phyloP scores from a whole-genome alignment of 2,113 vertebrate genomes.

The Ochotona princeps region DNA sequence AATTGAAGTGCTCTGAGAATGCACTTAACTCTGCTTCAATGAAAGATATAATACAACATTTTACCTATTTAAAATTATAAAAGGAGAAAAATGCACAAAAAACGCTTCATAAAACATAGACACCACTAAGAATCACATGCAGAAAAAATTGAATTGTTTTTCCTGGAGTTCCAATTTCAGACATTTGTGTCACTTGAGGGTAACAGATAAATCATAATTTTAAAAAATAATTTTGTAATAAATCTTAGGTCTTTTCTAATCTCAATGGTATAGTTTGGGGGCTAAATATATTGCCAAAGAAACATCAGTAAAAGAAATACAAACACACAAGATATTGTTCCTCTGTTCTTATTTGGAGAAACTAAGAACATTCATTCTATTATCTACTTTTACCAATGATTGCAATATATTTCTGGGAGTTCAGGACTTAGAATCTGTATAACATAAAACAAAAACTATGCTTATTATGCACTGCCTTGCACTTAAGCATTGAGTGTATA shows the following conservation, averaged over 20 bases:
- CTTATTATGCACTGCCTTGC: neutral
- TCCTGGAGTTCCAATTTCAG: conserved; percentile 49
- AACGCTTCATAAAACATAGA: conserved; percentile 60
- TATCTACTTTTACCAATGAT: conserved; percentile 69
- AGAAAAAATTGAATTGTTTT: conserved; percentile 62
- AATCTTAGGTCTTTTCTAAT: conserved; percentile 73
- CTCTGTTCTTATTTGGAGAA: conserved; percentile 75
- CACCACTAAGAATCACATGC: neutral
- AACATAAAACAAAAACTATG: conserved; percentile 13
- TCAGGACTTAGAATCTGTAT: neutral
- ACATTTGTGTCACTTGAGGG: conserved; percentile 55
- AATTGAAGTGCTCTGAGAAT: neutral
- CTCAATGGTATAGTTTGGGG: conserved; percentile 80
- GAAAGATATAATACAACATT: conserved; percentile 21
- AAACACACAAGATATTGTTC: conserved; percentile 75
- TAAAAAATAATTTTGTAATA: conserved; percentile 80
- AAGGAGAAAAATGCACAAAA: neutral
- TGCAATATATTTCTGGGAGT: conserved; percentile 46
- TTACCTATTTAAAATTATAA: conserved; percentile 62
- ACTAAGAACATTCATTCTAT: conserved; percentile 55
- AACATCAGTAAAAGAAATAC: conserved; percentile 80
- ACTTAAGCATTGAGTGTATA: neutral
- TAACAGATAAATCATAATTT: conserved; percentile 72
- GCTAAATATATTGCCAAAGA: conserved; percentile 82
- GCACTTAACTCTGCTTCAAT: conserved; percentile 28